Evolutionary conservation across 2,888 invertebrate genomes (phyloP).

Genomic region (Ecliptopera silaceata): DNA sequence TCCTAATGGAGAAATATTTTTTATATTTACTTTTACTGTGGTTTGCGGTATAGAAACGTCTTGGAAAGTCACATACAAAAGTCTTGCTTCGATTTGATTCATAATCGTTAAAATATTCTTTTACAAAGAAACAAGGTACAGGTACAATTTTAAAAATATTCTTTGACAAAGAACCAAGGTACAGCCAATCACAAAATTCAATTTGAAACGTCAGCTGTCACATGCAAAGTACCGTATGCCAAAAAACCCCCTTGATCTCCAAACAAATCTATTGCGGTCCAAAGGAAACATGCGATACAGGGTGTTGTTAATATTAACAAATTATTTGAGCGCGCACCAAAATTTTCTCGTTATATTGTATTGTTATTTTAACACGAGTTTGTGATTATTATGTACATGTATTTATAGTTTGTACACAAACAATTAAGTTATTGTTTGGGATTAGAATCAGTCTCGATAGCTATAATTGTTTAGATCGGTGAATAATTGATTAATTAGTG

Average conservation of each 20-base stretch:
- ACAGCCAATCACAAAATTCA: background rate
- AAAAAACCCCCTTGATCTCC: background rate
- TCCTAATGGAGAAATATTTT: background rate
- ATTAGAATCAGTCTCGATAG: no score
- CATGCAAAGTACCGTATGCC: background rate
- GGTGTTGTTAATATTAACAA: background rate
- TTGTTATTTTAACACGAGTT: no score
- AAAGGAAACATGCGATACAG: background rate
- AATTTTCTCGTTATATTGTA: background rate
- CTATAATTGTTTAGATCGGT: no score
- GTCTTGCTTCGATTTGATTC: no score
- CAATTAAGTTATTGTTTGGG: no score
- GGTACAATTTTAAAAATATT: background rate
- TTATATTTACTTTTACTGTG: slow-evolving; percentile 4
- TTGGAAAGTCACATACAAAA: background rate
- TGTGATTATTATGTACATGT: no score
- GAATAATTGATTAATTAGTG: no score
- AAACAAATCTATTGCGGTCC: background rate
- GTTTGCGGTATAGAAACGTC: background rate
- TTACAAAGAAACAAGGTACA: no score
- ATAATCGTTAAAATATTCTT: no score
- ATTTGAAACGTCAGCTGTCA: slow-evolving; percentile 10
- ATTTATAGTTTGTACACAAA: no score
- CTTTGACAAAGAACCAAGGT: background rate
- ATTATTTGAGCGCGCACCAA: no score